phyloP scores from a whole-genome alignment of 92 coral and sea anemone species.

The Epizoanthus ramosus region DNA sequence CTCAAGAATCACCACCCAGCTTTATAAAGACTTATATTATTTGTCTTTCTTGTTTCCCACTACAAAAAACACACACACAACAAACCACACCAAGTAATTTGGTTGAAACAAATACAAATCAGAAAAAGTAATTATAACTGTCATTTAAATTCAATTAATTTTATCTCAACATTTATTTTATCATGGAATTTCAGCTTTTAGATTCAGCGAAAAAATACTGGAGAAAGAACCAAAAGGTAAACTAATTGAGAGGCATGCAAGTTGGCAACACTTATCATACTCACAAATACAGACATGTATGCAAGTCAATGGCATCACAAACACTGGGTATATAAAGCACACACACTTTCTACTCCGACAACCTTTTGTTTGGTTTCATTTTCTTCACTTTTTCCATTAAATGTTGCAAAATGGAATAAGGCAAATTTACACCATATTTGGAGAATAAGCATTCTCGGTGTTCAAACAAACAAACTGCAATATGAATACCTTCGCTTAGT shows the following conservation, averaged over 20 bases:
- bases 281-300: neutral
- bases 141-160: too few relatives aligned
- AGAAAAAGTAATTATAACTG: neutral
- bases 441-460: neutral
- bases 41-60: neutral
- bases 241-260: constrained; percentile 32
- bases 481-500: neutral
- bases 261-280: neutral
- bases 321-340: constrained; percentile 26
- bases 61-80: constrained; percentile 13
- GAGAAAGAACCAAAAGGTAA: neutral
- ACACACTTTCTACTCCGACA: constrained; percentile 13
- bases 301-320: neutral
- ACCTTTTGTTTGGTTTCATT: neutral
- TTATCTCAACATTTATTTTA: too few relatives aligned
- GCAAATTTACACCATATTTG: neutral
- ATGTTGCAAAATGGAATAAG: neutral
- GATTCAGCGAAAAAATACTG: neutral
- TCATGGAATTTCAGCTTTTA: too few relatives aligned
- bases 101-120: neutral
- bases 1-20: neutral
- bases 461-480: neutral
- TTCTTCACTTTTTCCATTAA: neutral
- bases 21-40: neutral
- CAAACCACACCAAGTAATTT: constrained; percentile 24